Percentiles rank a stretch among this genome's conserved stretches.
These are phyloP conservation scores for Haliclona indistincta DNA, from an alignment of 37 sponge, comb jelly and placozoan species.

Conservation along the genomic window DNA sequence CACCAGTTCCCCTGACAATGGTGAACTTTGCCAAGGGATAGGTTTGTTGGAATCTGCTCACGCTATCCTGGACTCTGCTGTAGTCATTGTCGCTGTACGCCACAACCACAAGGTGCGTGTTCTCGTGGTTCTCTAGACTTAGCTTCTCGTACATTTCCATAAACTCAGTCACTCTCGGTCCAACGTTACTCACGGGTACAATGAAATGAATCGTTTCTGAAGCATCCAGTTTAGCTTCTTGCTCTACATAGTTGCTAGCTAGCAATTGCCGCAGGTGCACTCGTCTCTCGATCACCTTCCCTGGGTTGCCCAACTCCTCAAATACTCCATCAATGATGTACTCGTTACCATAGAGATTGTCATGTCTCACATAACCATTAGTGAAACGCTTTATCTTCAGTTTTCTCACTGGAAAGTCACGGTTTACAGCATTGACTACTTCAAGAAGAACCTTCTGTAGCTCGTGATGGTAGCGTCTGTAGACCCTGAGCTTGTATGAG, in stretches of 20 bases:
- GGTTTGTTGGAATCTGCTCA: neutral
- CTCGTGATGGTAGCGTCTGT: neutral
- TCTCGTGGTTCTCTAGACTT: neutral
- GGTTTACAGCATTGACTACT: neutral
- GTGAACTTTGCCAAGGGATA: constrained; percentile 21
- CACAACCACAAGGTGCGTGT: constrained; percentile 21
- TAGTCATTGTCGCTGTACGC: constrained; percentile 16
- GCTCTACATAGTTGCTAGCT: neutral
- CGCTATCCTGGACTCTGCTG: neutral
- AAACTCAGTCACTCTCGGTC: constrained; percentile 1
- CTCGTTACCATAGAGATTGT: constrained; percentile 5
- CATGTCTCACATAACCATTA: constrained; percentile 21
- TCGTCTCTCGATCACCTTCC: neutral
- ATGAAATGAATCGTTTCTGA: constrained; percentile 8
- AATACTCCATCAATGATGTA: constrained; percentile 27
- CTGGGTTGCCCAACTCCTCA: neutral
- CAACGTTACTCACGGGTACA: constrained; percentile 22
- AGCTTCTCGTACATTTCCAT: constrained; percentile 8
- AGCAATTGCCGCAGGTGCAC: neutral
- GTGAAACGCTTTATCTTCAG: constrained; percentile 4
- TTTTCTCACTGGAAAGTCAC: neutral
- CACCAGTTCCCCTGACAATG: neutral
- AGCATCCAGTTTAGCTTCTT: neutral
- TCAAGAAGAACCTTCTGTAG: neutral
- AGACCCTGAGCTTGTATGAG: neutral